Evolutionary conservation across 1,140 invertebrate genomes (phyloP).

Genomic region (Metaphire vulgaris): DNA sequence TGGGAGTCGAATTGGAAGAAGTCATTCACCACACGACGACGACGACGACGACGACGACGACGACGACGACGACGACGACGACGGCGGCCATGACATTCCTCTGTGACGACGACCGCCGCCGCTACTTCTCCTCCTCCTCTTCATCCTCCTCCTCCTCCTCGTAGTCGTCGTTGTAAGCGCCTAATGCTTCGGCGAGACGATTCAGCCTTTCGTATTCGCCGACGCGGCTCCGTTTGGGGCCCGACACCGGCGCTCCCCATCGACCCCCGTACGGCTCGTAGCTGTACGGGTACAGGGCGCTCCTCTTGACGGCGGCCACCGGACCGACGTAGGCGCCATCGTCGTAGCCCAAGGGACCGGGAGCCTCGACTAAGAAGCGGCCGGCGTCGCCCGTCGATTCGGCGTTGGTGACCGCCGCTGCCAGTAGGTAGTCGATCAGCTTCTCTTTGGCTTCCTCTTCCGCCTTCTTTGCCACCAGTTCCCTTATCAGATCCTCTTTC

Average conservation of each 20-base stretch:
- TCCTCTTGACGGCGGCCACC: not conserved
- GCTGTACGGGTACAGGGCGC: not conserved
- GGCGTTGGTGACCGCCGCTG: not conserved
- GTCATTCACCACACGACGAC: too few species aligned
- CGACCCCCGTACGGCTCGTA: not conserved
- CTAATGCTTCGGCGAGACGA: not conserved
- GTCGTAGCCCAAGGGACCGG: not conserved
- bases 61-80: too few species aligned
- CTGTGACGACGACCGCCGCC: too few species aligned
- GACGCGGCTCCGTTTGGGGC: not conserved
- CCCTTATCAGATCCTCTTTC: not conserved
- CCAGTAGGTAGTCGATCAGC: not conserved
- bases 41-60: too few species aligned
- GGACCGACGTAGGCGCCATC: not conserved
- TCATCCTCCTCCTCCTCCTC: not conserved
- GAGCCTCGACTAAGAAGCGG: not conserved
- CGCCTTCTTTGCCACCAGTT: not conserved
- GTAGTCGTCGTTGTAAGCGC: not conserved
- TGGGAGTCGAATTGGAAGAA: too few species aligned
- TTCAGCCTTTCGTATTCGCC: not conserved
- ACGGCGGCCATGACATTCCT: too few species aligned
- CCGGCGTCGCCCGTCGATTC: not conserved
- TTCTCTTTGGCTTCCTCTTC: not conserved
- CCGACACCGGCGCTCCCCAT: not conserved
- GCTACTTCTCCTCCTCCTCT: too few species aligned